Percentiles rank a stretch among this genome's conserved stretches.
Conservation (phyloP, 2,797 vertebrate species). For the Argentina silus region DNA sequence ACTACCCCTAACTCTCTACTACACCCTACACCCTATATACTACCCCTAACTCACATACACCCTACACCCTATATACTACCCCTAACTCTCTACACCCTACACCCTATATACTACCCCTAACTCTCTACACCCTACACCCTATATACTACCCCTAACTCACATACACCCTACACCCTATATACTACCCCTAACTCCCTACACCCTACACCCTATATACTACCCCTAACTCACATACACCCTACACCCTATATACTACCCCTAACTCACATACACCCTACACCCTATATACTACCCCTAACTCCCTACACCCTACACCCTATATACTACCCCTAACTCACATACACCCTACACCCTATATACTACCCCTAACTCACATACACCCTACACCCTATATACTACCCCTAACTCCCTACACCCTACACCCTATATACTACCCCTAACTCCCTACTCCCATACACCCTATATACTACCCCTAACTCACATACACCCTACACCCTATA, state of each 20-base stretch:
- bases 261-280: too few species aligned
- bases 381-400: neutral
- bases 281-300: neutral
- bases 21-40: neutral
- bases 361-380: neutral
- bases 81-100: neutral
- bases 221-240: neutral
- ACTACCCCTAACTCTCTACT: neutral
- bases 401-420: too few species aligned
- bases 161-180: slow-evolving; percentile 92
- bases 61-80: neutral
- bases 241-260: too few species aligned
- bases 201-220: slow-evolving; percentile 5
- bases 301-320: neutral
- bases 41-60: neutral
- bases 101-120: neutral
- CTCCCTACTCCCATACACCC: neutral
- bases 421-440: neutral
- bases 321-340: neutral
- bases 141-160: slow-evolving; percentile 69
- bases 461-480: neutral
- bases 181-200: neutral
- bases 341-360: neutral
- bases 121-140: neutral
- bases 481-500: neutral